phyloP scores from a whole-genome alignment of 2,888 invertebrate genomes.

The Dorcus parallelipipedus region DNA sequence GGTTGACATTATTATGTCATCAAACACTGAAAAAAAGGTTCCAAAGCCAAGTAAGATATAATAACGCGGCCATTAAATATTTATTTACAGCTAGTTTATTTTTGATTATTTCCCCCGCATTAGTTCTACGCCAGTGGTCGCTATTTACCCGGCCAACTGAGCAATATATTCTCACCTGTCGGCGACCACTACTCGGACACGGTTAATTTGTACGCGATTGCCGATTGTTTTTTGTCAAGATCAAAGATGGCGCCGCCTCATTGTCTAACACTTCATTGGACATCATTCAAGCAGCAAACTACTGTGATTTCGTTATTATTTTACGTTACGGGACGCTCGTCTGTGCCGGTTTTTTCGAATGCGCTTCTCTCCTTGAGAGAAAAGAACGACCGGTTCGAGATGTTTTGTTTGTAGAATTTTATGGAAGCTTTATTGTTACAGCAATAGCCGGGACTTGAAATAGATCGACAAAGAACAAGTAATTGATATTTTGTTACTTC shows the following conservation, averaged over 20 bases:
- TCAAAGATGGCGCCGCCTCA: constrained; percentile 38
- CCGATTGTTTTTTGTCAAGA: constrained; percentile 34
- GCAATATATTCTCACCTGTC: constrained; percentile 39
- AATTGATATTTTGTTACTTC: too few relatives aligned
- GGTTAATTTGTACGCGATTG: constrained; percentile 38
- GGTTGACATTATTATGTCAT: constrained; percentile 10
- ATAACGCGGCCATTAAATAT: constrained; percentile 13
- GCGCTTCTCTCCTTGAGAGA: not conserved
- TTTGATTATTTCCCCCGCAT: constrained; percentile 26
- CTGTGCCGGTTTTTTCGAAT: not conserved
- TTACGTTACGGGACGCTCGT: not conserved
- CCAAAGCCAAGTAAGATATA: constrained; percentile 1
- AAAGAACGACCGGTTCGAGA: not conserved
- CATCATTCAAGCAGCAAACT: constrained; percentile 35
- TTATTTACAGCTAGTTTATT: constrained; percentile 17
- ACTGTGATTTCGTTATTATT: constrained; percentile 14
- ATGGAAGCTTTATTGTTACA: too few relatives aligned
- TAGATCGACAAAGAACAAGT: too few relatives aligned
- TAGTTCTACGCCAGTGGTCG: constrained; percentile 32
- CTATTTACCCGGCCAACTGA: constrained; percentile 34
- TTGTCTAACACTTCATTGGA: constrained; percentile 36
- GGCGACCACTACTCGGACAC: constrained; percentile 35
- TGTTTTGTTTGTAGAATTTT: not conserved
- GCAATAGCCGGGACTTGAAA: too few relatives aligned
- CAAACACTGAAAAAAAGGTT: not conserved